A percentile compares a stretch with the other conserved stretches of the same genome.
phyloP scores from a whole-genome alignment of 2,888 invertebrate species.

The Julus scandinavius region DNA sequence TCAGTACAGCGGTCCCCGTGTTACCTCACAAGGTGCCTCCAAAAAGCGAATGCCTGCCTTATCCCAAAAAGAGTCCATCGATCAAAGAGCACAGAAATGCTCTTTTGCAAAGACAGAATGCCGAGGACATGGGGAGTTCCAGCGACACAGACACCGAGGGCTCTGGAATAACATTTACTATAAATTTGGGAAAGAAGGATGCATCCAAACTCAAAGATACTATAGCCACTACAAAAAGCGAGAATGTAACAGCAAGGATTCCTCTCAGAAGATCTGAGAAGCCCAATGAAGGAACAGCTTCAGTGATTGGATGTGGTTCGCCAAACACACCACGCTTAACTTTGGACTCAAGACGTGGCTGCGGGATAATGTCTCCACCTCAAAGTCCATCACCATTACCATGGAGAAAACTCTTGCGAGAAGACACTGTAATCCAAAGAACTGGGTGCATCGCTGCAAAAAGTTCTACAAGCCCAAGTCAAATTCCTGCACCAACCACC shows the following conservation, averaged over 20 bases:
- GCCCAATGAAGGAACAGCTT: neutral
- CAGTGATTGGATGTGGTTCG: neutral
- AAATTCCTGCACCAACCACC: neutral
- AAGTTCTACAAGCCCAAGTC: neutral
- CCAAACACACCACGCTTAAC: neutral
- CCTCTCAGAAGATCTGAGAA: slow-evolving; percentile 8
- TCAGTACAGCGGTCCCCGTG: neutral
- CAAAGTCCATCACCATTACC: neutral
- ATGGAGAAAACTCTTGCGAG: slow-evolving; percentile 45
- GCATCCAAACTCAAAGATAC: neutral
- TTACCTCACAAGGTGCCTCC: neutral
- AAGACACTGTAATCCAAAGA: neutral
- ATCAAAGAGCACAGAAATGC: neutral
- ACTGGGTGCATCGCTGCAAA: neutral
- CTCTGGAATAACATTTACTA: slow-evolving; percentile 50
- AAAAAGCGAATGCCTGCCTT: slow-evolving; percentile 6
- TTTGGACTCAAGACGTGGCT: neutral
- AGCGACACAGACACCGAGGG: slow-evolving; percentile 54
- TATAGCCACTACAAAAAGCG: neutral
- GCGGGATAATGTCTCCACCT: slow-evolving; percentile 18
- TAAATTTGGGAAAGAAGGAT: slow-evolving; percentile 47
- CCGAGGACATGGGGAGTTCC: slow-evolving; percentile 51
- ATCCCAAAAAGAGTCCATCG: slow-evolving; percentile 13
- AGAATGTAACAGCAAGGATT: neutral
- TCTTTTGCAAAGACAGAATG: slow-evolving; percentile 47